Evolutionary conservation across 2,113 vertebrate genomes (phyloP).

Genomic region (Penelope pileata): DNA sequence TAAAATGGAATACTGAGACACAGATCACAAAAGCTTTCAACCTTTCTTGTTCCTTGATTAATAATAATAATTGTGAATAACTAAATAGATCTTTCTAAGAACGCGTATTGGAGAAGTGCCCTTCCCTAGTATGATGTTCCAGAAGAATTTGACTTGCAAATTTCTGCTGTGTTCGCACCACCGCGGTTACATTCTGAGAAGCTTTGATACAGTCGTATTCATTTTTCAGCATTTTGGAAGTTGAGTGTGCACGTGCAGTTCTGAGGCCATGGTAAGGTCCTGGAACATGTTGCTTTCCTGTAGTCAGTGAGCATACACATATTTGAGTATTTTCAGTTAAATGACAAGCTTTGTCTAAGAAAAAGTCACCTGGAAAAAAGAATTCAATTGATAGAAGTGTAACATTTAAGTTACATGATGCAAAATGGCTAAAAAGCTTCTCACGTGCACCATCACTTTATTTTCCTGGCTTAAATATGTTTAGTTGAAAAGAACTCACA

Average conservation of each 20-base stretch:
- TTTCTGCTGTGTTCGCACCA: background rate
- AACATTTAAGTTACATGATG: background rate
- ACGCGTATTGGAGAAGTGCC: background rate
- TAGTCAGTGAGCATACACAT: background rate
- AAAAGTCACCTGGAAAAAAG: background rate
- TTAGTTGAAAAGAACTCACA: background rate
- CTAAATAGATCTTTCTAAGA: background rate
- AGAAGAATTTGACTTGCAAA: background rate
- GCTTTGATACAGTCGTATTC: rapidly evolving
- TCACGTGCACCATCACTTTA: background rate
- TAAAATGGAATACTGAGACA: background rate
- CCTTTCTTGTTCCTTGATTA: background rate
- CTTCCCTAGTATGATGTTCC: background rate
- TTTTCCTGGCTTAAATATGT: background rate
- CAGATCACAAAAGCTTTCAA: background rate
- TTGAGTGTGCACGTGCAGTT: background rate
- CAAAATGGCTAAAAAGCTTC: background rate
- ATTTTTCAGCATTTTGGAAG: background rate
- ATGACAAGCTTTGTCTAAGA: background rate
- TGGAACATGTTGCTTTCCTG: background rate
- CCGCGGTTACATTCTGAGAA: background rate
- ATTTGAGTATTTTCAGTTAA: background rate
- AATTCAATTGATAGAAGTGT: background rate
- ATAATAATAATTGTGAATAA: background rate
- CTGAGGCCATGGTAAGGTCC: background rate